These are phyloP conservation scores for Heliconius melpomene DNA, from an alignment of 1,140 invertebrate species.

Conservation along the genomic window DNA sequence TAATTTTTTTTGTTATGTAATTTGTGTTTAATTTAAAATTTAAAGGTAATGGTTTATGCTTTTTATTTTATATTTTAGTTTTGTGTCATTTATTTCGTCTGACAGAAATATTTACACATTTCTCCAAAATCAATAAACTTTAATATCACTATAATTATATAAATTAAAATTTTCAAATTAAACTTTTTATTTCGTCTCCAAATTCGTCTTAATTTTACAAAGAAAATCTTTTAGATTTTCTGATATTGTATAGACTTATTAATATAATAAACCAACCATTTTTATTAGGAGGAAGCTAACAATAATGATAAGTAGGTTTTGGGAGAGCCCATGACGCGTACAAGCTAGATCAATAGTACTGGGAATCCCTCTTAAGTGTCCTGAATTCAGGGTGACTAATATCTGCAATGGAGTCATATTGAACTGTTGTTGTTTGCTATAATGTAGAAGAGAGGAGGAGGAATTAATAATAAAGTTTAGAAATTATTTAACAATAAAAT, in stretches of 20 bases:
- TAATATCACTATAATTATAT: too few relatives aligned
- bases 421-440: not conserved
- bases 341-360: constrained; percentile 54
- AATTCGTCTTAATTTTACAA: too few relatives aligned
- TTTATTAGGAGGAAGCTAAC: not conserved
- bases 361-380: constrained; percentile 54
- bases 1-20: not conserved
- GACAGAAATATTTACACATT: not conserved
- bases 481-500: too few relatives aligned
- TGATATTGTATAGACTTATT: not conserved
- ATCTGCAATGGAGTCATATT: constrained; percentile 1
- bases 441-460: not conserved
- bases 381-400: constrained; percentile 47
- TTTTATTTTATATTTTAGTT: not conserved
- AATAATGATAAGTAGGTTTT: constrained; percentile 7
- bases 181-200: too few relatives aligned
- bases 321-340: constrained; percentile 55
- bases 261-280: not conserved
- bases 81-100: not conserved
- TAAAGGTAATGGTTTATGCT: not conserved
- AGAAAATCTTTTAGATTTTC: not conserved
- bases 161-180: too few relatives aligned
- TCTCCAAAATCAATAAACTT: too few relatives aligned
- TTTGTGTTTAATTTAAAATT: not conserved
- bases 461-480: too few relatives aligned